A percentile compares a stretch with the other conserved stretches of the same genome.
These are phyloP conservation scores for Mormyrus iriodes DNA, from an alignment of 2,113 vertebrate species.

Conservation along the genomic window DNA sequence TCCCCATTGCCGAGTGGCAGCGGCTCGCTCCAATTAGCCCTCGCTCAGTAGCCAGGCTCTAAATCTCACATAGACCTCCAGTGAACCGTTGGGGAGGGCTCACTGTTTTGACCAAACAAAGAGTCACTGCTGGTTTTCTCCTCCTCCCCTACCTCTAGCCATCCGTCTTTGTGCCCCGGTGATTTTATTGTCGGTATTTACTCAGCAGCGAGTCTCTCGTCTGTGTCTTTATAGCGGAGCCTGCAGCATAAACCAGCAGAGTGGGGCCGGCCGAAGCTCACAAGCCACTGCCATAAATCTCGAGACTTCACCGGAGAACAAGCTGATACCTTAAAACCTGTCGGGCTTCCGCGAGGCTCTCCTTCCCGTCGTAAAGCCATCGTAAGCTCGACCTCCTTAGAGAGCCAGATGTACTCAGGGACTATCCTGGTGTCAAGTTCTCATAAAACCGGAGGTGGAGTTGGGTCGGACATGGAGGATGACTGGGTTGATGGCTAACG, in stretches of 20 bases:
- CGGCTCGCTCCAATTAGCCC: slow-evolving; percentile 58
- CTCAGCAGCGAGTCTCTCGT: not conserved
- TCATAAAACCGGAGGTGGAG: not conserved
- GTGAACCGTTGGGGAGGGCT: slow-evolving; percentile 17
- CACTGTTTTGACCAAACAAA: slow-evolving; percentile 33
- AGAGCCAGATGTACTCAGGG: not conserved
- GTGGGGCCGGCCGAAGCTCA: not conserved
- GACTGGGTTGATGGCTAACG: not conserved
- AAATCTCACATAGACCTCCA: slow-evolving; percentile 42
- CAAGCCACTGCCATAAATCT: not conserved
- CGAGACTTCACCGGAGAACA: not conserved
- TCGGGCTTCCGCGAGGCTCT: not conserved
- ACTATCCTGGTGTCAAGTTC: not conserved
- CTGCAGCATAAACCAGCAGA: not conserved
- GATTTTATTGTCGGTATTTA: slow-evolving; percentile 11
- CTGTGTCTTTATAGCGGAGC: not conserved
- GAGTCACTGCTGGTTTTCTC: slow-evolving; percentile 10
- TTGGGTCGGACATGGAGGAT: not conserved
- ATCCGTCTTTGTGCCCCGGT: not conserved
- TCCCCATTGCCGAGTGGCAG: slow-evolving; percentile 41
- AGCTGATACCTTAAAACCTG: slow-evolving; percentile 3
- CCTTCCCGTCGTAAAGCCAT: not conserved
- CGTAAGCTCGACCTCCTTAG: not conserved
- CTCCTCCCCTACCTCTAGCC: not conserved
- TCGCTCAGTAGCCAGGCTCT: slow-evolving; percentile 50